Conservation (phyloP, 2,797 vertebrate genomes). For the Scolopax rusticola region DNA sequence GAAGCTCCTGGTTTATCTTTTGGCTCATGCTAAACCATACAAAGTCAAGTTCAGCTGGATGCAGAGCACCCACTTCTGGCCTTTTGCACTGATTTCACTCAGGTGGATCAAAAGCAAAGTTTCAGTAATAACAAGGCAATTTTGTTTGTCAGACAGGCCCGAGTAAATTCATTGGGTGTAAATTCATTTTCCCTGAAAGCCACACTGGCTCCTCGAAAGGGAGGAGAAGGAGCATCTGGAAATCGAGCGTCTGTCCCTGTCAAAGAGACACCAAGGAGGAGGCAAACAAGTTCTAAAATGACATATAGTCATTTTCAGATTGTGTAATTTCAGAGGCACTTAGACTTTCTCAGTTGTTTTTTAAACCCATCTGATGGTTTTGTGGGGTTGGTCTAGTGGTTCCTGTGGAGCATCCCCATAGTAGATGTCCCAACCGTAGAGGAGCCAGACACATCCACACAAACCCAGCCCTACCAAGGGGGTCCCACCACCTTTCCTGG, state of each 20-base stretch:
- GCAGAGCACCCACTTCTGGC: background rate
- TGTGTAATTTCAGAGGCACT: background rate
- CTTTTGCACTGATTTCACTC: background rate
- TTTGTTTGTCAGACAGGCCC: background rate
- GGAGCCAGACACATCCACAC: background rate
- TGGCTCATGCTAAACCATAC: background rate
- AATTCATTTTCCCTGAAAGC: background rate
- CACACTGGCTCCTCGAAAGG: background rate
- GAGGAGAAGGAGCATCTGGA: background rate
- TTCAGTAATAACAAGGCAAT: background rate
- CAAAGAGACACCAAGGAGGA: background rate
- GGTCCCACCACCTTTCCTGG: background rate
- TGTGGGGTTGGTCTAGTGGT: rapidly evolving
- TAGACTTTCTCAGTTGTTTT: background rate
- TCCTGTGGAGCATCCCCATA: background rate
- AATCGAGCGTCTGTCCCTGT: background rate
- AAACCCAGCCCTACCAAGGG: background rate
- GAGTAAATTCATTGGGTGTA: background rate
- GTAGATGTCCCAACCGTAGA: background rate
- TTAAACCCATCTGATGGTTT: background rate
- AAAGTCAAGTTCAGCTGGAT: rapidly evolving
- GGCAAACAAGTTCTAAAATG: background rate
- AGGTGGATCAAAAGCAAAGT: background rate
- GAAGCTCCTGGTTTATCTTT: background rate
- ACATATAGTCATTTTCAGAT: background rate